A percentile compares a stretch with the other conserved stretches of the same genome.
Conservation (phyloP, 37 sponge, comb jelly and placozoan species). For the Axinella damicornis region DNA sequence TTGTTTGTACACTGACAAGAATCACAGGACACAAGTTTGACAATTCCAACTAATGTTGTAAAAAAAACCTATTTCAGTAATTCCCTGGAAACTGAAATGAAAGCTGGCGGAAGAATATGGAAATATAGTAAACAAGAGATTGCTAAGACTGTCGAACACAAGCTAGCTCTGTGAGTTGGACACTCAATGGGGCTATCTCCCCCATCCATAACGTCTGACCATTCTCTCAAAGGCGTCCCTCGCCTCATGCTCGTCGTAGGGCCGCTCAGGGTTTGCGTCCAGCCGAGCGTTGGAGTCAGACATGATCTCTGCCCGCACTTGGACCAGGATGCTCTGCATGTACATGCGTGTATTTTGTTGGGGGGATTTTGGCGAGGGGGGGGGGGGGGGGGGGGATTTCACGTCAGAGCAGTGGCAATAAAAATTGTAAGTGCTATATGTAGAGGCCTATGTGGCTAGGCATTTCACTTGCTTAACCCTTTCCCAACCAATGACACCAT, state of each 20-base stretch:
- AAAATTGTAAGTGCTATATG: too few relatives aligned
- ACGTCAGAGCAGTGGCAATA: too few relatives aligned
- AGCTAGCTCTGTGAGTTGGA: not conserved
- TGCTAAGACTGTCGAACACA: not conserved
- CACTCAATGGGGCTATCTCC: conserved; percentile 8
- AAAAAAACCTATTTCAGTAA: too few relatives aligned
- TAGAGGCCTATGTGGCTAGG: too few relatives aligned
- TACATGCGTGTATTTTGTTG: not conserved
- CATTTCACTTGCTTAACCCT: too few relatives aligned
- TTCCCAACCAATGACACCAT: too few relatives aligned
- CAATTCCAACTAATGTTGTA: too few relatives aligned
- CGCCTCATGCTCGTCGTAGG: conserved; percentile 76
- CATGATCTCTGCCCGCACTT: conserved; percentile 81
- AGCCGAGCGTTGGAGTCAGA: conserved; percentile 73
- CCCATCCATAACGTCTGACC: conserved; percentile 85
- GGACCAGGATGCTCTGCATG: conserved; percentile 69
- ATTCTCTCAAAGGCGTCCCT: conserved; percentile 79
- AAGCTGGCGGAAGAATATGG: not conserved
- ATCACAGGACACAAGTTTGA: too few relatives aligned
- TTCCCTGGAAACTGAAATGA: too few relatives aligned
- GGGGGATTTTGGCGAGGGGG: not conserved
- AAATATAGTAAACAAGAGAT: not conserved
- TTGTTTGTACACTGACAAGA: too few relatives aligned
- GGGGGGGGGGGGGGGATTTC: too few relatives aligned
- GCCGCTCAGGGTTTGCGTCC: conserved; percentile 18